These are phyloP conservation scores for Brenthis hecate DNA, from an alignment of 2,888 invertebrate species.

Conservation along the genomic window DNA sequence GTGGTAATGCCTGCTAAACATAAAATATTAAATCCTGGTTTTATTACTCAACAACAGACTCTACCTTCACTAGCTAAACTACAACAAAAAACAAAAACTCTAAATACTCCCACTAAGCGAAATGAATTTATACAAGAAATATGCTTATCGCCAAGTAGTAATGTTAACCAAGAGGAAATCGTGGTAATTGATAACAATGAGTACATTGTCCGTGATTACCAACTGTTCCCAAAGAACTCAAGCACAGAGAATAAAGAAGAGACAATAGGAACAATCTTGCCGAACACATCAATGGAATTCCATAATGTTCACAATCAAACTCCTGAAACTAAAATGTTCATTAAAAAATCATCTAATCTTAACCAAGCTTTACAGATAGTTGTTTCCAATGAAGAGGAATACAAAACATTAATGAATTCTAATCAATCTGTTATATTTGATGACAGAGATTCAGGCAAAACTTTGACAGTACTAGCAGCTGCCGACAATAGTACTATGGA, in stretches of 20 bases:
- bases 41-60: constrained; percentile 43
- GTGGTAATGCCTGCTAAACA: constrained; percentile 54
- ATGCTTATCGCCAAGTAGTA: constrained; percentile 36
- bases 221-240: constrained; percentile 60
- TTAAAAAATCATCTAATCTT: constrained; percentile 58
- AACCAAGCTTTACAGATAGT: constrained; percentile 76
- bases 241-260: constrained; percentile 56
- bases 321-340: constrained; percentile 53
- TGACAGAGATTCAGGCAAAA: constrained; percentile 63
- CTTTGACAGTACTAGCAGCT: constrained; percentile 65
- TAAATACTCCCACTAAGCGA: constrained; percentile 44
- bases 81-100: constrained; percentile 45
- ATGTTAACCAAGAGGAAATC: constrained; percentile 55
- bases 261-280: constrained; percentile 46
- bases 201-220: constrained; percentile 75
- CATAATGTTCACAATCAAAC: constrained; percentile 50
- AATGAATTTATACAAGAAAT: constrained; percentile 54
- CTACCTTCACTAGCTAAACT: constrained; percentile 41
- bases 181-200: constrained; percentile 83
- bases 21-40: constrained; percentile 69
- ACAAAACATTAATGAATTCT: constrained; percentile 71
- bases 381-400: constrained; percentile 77
- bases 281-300: constrained; percentile 60
- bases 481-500: constrained; percentile 56
- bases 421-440: constrained; percentile 75